Evolutionary conservation across 2,113 vertebrate species (phyloP).

Genomic region (Uropsilus gracilis): DNA sequence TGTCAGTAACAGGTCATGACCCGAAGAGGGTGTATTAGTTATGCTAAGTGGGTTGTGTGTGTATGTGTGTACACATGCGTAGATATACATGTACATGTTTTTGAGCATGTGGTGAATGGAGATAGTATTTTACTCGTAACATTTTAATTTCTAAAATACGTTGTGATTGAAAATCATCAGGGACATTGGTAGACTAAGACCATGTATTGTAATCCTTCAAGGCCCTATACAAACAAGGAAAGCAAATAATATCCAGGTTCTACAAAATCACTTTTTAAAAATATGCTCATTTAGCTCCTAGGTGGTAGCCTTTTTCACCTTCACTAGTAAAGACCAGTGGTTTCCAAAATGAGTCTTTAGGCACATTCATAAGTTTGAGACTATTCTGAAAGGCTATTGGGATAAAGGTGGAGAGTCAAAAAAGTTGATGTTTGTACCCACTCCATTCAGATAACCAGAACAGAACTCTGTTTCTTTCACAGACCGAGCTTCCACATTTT

Average conservation of each 20-base stretch:
- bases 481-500: not conserved
- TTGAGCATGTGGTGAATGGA: not conserved
- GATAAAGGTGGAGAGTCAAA: not conserved
- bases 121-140: not conserved
- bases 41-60: not conserved
- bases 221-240: not conserved
- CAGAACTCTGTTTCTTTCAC: not conserved
- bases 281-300: not conserved
- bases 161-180: not conserved
- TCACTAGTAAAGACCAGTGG: not conserved
- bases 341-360: constrained; percentile 26
- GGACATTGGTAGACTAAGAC: not conserved
- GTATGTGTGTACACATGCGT: not conserved
- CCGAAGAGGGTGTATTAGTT: not conserved
- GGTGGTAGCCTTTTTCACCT: not conserved
- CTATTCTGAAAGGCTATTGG: not conserved
- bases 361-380: not conserved
- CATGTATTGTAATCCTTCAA: not conserved
- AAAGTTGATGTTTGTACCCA: not conserved
- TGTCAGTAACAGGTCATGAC: not conserved
- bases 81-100: not conserved
- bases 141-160: not conserved
- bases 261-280: not conserved
- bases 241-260: not conserved
- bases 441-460: not conserved